Percentiles rank a stretch among this genome's conserved stretches.
These are phyloP conservation scores for Chironomus tentans DNA, from an alignment of 2,888 invertebrate species.

Conservation along the genomic window DNA sequence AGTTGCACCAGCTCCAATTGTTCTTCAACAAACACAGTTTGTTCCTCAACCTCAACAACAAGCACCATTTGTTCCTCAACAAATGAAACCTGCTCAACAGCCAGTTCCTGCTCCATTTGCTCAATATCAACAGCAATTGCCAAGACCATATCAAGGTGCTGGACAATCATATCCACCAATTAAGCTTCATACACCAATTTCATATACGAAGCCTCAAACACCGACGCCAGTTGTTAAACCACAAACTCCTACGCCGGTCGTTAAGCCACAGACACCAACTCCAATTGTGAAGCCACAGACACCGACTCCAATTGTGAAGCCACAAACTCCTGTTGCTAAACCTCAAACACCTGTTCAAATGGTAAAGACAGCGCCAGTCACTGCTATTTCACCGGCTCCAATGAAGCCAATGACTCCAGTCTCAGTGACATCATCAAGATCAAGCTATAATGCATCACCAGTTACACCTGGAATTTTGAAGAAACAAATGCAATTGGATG, in stretches of 20 bases:
- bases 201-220: background rate
- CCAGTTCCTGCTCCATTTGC: background rate
- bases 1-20: background rate
- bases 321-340: background rate
- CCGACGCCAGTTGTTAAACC: background rate
- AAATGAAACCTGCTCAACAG: background rate
- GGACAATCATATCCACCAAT: background rate
- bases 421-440: background rate
- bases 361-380: background rate
- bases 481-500: conserved; percentile 16
- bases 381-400: background rate
- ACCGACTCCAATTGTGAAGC: background rate
- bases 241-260: background rate
- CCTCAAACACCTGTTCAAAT: background rate
- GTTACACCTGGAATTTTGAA: conserved; percentile 13
- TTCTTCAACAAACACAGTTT: background rate
- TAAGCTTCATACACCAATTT: background rate
- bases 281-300: background rate
- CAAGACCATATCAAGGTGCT: background rate
- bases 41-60: background rate
- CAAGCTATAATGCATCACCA: conserved; percentile 3
- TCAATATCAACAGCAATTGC: background rate
- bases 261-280: background rate
- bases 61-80: background rate
- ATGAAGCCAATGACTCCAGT: background rate